phyloP scores from a whole-genome alignment of 2,888 invertebrate species.

The Lathronympha strigana region DNA sequence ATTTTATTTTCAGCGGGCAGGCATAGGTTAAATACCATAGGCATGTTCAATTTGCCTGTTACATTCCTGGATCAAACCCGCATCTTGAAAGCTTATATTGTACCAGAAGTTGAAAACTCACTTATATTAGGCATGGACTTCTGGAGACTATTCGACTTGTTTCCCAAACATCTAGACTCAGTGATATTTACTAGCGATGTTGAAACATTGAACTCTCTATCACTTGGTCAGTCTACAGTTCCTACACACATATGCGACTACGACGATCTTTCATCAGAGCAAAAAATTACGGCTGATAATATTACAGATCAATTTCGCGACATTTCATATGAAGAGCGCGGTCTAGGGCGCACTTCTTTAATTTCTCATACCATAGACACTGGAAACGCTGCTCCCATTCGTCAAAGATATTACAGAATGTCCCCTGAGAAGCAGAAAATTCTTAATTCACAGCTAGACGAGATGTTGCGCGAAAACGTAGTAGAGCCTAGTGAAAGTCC shows the following conservation, averaged over 20 bases:
- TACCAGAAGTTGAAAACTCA: not conserved
- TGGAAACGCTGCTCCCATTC: no score
- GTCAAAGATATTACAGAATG: no score
- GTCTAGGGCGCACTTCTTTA: not conserved
- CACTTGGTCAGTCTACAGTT: no score
- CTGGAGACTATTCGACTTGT: not conserved
- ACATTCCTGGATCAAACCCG: not conserved
- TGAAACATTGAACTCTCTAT: not conserved
- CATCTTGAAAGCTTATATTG: not conserved
- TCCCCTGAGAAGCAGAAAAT: conserved; percentile 44
- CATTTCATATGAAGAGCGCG: not conserved
- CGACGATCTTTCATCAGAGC: not conserved
- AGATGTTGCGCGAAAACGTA: conserved; percentile 43
- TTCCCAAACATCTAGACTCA: not conserved
- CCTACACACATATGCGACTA: not conserved
- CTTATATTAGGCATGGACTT: not conserved
- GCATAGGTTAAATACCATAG: no score
- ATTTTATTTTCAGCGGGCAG: no score
- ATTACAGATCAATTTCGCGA: not conserved
- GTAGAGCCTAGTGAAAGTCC: conserved; percentile 44
- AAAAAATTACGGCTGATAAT: not conserved
- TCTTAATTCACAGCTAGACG: conserved; percentile 42
- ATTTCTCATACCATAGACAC: no score
- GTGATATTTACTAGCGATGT: not conserved
- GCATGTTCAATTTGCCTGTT: no score